A percentile compares a stretch with the other conserved stretches of the same genome.
Evolutionary conservation across 2,797 vertebrate species (phyloP).

Genomic region (Microcaecilia unicolor): DNA sequence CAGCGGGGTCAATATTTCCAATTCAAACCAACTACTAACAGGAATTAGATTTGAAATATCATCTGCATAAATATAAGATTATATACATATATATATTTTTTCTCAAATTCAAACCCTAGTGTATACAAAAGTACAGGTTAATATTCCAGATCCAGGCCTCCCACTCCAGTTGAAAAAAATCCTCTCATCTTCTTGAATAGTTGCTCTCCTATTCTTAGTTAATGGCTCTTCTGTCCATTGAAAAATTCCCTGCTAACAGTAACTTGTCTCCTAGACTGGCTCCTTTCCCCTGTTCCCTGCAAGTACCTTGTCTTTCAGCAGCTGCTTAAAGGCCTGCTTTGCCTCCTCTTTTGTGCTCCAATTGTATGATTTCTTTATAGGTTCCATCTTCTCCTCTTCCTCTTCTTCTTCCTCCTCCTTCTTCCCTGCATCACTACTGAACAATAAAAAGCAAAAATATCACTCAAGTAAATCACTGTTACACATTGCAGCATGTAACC

Average conservation of each 20-base stretch:
- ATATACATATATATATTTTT: too few relatives aligned
- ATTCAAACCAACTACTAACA: too few relatives aligned
- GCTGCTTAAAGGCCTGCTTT: slow-evolving; percentile 54
- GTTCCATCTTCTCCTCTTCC: slow-evolving; percentile 14
- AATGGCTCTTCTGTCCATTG: too few relatives aligned
- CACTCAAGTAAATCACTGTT: too few relatives aligned
- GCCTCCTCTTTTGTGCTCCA: slow-evolving; percentile 56
- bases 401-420: slow-evolving; percentile 39
- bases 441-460: background rate
- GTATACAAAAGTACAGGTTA: too few relatives aligned
- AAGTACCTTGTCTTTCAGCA: slow-evolving; percentile 52
- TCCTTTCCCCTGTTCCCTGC: background rate
- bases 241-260: too few relatives aligned
- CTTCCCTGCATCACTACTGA: slow-evolving; percentile 21
- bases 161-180: background rate
- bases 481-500: background rate
- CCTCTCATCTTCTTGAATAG: background rate
- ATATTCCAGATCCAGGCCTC: background rate
- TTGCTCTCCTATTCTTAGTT: background rate
- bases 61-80: too few relatives aligned
- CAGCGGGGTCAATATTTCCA: too few relatives aligned
- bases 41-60: too few relatives aligned
- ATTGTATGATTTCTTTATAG: slow-evolving; percentile 18
- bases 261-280: too few relatives aligned
- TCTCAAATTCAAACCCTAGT: too few relatives aligned